These are phyloP conservation scores for Glyphotaelius pellucidus DNA, from an alignment of 2,888 invertebrate genomes.

Conservation along the genomic window DNA sequence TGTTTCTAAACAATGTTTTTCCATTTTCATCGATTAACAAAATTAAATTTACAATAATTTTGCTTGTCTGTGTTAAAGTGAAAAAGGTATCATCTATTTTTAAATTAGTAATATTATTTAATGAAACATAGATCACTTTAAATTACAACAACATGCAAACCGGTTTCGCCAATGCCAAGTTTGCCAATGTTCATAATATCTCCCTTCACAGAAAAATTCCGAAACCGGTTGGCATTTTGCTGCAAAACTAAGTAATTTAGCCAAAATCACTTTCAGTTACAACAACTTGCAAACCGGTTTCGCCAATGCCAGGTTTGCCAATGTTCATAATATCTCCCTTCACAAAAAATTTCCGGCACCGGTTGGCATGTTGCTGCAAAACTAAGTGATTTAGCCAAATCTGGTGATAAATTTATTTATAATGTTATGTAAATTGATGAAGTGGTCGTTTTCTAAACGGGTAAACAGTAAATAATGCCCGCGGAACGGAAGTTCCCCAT, in stretches of 20 bases:
- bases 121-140: background rate
- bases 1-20: background rate
- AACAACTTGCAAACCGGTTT: too few species aligned
- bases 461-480: background rate
- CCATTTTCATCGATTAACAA: background rate
- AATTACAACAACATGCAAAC: background rate
- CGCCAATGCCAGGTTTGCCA: too few species aligned
- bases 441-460: background rate
- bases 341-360: background rate
- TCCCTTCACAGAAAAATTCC: background rate
- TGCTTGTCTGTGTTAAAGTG: background rate
- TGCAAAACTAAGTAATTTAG: background rate
- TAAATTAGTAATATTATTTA: background rate
- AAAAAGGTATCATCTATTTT: background rate
- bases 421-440: background rate
- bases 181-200: background rate
- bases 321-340: background rate
- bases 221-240: background rate
- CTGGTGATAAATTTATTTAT: background rate
- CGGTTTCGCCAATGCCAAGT: background rate
- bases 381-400: background rate
- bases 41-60: background rate
- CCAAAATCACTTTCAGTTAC: too few species aligned
- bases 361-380: background rate
- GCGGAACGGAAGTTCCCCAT: conserved; percentile 12